Evolutionary conservation across 1,140 invertebrate genomes (phyloP), one percentile per base, ranked within the genome.

Genomic region (Apis dorsata): DNA sequence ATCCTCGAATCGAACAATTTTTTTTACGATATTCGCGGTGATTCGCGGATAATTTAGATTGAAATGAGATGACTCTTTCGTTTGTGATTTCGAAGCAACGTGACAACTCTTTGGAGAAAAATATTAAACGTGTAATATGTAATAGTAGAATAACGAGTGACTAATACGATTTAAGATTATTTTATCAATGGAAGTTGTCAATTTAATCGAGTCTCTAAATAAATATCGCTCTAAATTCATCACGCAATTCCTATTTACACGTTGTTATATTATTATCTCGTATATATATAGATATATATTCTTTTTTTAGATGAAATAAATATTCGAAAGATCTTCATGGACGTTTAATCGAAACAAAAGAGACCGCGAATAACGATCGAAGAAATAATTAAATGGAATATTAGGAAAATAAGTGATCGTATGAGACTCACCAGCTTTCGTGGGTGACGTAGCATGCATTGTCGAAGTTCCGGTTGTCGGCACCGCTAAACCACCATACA

Each of bases 401-500:
- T 57, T 72, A 86, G 59, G 83, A 86, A 80, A 88, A 69, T 85
- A 91, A 91, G 86, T 92, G 90, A 90, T 87, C 85, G 88, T 84
- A 90, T 89, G 90, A 92, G 89, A 94, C 93, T 94, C 92, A 94
- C 93, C 93, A 89, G 91, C 89, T 83, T 93, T 93, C 81, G 91
- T 92, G 88, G 93, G 92, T 93, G 93, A 93, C 88, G 93, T 90
- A 90, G 91, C 91, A 93, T 94, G 93, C 91, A 93, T 92, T 92
- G 92, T 86, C 86, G 93, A 92, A 91, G 89, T 92, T 90, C 92
- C 90, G 85, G 90, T 93, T 89, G 92, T 91, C 90, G 93, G 89
- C 91, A 93, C 91, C 91, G 92, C 93, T 94, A 93, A 93, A 94
- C 87, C 92, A 93, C 86, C 91, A 93, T 90, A 93, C 84, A 93